A percentile compares a stretch with the other conserved stretches of the same genome.
phyloP scores from a whole-genome alignment of 2,113 vertebrate genomes.

The Pogonocichla stellata region DNA sequence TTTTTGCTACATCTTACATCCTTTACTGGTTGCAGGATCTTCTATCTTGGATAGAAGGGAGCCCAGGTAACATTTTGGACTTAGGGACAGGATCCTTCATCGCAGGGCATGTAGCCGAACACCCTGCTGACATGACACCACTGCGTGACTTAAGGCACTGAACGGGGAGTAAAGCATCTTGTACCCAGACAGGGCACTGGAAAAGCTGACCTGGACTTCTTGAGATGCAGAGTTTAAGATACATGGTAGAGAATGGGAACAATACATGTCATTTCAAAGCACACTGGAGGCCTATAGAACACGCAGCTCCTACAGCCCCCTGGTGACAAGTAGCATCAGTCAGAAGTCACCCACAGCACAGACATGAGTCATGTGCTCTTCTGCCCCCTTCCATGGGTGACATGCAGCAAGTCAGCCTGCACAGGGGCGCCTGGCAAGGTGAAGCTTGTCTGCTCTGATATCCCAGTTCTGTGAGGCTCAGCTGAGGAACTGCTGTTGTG shows the following conservation, averaged over 20 bases:
- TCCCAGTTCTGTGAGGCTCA: neutral
- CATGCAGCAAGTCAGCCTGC: neutral
- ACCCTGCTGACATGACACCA: neutral
- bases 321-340: neutral
- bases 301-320: neutral
- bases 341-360: neutral
- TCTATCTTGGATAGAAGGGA: neutral
- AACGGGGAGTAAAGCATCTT: neutral
- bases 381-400: neutral
- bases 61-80: neutral
- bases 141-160: neutral
- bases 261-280: neutral
- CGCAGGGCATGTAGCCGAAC: neutral
- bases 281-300: neutral
- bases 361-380: fast-evolving
- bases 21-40: neutral
- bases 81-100: neutral
- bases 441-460: neutral
- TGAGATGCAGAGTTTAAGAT: neutral
- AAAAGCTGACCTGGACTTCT: neutral
- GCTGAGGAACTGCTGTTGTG: neutral
- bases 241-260: fast-evolving
- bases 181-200: neutral
- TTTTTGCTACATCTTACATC: neutral
- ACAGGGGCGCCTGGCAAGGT: neutral